phyloP scores from a whole-genome alignment of 1,140 invertebrate species.

The Dinothrombium tinctorium region DNA sequence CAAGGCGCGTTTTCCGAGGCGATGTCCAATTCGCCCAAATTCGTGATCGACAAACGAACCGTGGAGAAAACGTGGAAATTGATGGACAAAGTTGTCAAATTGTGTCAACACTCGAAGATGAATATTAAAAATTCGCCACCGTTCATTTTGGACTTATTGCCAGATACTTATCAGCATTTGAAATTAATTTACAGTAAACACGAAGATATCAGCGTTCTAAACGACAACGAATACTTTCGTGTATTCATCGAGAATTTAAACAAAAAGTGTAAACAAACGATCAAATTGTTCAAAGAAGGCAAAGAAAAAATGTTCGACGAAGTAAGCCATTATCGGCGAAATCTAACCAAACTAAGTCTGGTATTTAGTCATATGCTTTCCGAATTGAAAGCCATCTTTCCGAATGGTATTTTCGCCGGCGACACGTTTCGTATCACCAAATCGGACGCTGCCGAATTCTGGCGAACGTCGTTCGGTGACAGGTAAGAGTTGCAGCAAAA shows the following conservation, averaged over 20 bases:
- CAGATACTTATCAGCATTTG: conserved; percentile 92
- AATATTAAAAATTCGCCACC: conserved; percentile 98
- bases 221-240: conserved; percentile 80
- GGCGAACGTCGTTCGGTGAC: conserved; percentile 84
- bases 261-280: conserved; percentile 92
- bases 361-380: conserved; percentile 99
- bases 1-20: conserved; percentile 2
- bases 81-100: conserved; percentile 95
- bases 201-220: conserved; percentile 54
- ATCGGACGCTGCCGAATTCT: conserved; percentile 94
- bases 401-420: conserved; percentile 72
- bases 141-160: conserved; percentile 95
- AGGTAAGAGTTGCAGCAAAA: too few species aligned
- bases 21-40: background rate
- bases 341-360: conserved; percentile 89
- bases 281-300: conserved; percentile 92
- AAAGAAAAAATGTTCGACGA: conserved; percentile 99
- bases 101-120: conserved; percentile 96
- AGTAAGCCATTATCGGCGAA: conserved; percentile 74
- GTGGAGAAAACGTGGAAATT: conserved; percentile 93
- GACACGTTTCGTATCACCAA: conserved; percentile 97
- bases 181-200: conserved; percentile 81
- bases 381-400: conserved; percentile 94
- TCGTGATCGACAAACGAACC: conserved; percentile 68
- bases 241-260: conserved; percentile 95